These are phyloP conservation scores for Coenonympha arcania DNA, from an alignment of 2,888 invertebrate species.

Conservation along the genomic window DNA sequence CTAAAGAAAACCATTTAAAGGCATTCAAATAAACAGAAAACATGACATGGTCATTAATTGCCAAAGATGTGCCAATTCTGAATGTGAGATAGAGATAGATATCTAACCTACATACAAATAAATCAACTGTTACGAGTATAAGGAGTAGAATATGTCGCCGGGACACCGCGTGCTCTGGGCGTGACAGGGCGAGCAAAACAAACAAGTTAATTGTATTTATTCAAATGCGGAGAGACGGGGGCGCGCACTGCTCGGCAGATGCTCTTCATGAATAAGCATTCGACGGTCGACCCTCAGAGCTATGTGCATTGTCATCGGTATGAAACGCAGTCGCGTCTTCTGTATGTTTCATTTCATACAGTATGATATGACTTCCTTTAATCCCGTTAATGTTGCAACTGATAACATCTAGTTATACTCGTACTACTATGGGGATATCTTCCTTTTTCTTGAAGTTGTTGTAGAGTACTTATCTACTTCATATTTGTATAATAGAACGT, in stretches of 20 bases:
- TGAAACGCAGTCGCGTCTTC: conserved; percentile 29
- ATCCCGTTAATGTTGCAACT: too few species aligned
- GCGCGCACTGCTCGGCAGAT: conserved; percentile 56
- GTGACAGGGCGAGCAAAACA: conserved; percentile 63
- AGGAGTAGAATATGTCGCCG: conserved; percentile 42
- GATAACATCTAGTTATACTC: too few species aligned
- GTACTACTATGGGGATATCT: too few species aligned
- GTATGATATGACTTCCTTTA: background rate
- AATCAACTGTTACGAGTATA: conserved; percentile 5
- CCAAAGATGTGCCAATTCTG: too few species aligned
- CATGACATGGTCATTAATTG: too few species aligned
- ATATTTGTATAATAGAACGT: too few species aligned
- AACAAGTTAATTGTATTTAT: conserved; percentile 75
- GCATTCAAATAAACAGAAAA: too few species aligned
- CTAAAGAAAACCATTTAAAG: too few species aligned
- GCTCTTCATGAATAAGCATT: conserved; percentile 64
- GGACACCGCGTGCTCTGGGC: conserved; percentile 50
- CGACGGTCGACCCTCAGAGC: conserved; percentile 46
- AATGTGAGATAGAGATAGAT: too few species aligned
- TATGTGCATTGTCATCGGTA: conserved; percentile 58
- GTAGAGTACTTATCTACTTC: too few species aligned
- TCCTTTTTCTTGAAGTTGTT: too few species aligned
- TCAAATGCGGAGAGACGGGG: conserved; percentile 57
- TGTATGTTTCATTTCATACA: conserved; percentile 6
- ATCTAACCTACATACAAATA: conserved; percentile 26